Percentiles rank a stretch among this genome's conserved stretches.
phyloP scores from a whole-genome alignment of 2,888 invertebrate genomes.

The Hypena proboscidalis region DNA sequence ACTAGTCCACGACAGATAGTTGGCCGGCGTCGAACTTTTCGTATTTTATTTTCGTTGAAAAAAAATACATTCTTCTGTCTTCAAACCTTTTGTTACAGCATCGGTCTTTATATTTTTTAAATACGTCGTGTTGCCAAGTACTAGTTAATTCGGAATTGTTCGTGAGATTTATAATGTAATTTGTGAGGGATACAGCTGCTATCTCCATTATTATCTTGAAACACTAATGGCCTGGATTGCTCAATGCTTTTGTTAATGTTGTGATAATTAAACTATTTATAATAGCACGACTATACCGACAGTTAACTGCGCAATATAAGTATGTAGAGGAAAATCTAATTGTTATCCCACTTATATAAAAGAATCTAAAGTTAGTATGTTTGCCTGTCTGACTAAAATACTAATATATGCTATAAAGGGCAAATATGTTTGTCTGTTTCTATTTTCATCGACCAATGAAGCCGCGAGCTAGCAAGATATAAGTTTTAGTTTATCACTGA shows the following conservation, averaged over 20 bases:
- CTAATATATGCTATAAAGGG: too few species aligned
- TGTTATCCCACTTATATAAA: too few species aligned
- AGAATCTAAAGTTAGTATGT: too few species aligned
- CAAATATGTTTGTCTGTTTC: too few species aligned
- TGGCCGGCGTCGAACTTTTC: constrained; percentile 72
- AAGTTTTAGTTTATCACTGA: background rate
- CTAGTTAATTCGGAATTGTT: constrained; percentile 41
- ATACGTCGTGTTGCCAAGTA: constrained; percentile 49
- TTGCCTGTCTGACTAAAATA: too few species aligned
- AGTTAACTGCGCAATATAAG: constrained; percentile 6
- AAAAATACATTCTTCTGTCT: constrained; percentile 61
- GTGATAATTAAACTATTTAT: constrained; percentile 31
- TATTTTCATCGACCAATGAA: too few species aligned
- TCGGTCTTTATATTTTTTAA: constrained; percentile 33
- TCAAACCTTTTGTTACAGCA: constrained; percentile 71
- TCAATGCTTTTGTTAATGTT: constrained; percentile 36
- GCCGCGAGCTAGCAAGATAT: too few species aligned
- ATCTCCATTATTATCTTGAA: constrained; percentile 43
- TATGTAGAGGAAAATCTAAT: constrained; percentile 6
- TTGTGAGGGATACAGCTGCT: constrained; percentile 55
- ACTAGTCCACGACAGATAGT: constrained; percentile 71
- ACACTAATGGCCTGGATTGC: constrained; percentile 38
- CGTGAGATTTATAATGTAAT: constrained; percentile 51
- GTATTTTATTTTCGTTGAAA: constrained; percentile 75
- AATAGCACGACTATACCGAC: constrained; percentile 7